Evolutionary conservation across 2,113 vertebrate genomes (phyloP), one percentile per base, ranked within the genome.

Genomic region (Oryzias celebensis): DNA sequence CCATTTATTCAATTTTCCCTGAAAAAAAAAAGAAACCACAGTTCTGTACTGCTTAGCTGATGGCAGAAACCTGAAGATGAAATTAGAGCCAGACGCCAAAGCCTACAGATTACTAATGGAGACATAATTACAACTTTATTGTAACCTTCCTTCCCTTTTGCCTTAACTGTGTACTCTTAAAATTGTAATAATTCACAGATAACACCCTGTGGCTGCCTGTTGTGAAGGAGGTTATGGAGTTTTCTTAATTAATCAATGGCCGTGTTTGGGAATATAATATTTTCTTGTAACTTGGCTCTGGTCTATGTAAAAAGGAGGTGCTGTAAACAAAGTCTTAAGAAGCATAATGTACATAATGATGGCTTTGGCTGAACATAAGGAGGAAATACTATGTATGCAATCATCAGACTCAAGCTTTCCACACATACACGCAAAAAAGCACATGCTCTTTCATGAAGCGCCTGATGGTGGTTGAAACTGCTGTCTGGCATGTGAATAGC

Each of bases 31-130:
- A 36, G 36, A 36, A 36, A 36, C 36, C 8, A 3, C 36, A 36
- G 36, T 36, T 36, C 36, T 12, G 8, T 36, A 36, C 8, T 36
- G 36, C 36, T 36, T 10, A 8, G 36, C 36, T 36, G 10, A 36
- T 36, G 36, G 12, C 36, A 36, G 10, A 36, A 36, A 18, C n/a
- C n/a, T 36, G 17, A 28, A 53, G 5, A 1, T 18, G 68, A 26
- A 31, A 49, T 46, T 20, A 44, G 28, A 58, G 54, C 7, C n/a
- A 46, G 28, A 64, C 59, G 64, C 62, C 44, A 24, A 28, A 59
- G 47, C 63, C 63, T 64, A 14, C 51, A 73, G 47, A 18, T 64
- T 55, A 56, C 51, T 60, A 28, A 56, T 59, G 4, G 2, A 62
- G 47, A 60, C 23, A 42, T 57, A 66, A 64, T 64, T 1, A 28